Conservation (phyloP, 2,797 vertebrate genomes). For the Rhabdomys pumilio region DNA sequence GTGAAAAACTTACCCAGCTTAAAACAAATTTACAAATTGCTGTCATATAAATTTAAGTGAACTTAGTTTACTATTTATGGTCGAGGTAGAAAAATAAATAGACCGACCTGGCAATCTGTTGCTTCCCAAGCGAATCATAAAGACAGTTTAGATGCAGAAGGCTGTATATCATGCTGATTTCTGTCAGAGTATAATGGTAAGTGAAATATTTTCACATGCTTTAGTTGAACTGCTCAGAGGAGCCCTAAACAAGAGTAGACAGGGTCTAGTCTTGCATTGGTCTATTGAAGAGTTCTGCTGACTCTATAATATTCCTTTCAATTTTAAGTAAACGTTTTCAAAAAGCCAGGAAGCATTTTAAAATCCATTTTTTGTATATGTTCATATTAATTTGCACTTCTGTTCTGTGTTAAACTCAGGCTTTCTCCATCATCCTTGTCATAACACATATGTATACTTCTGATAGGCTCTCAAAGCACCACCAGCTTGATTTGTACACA, state of each 20-base stretch:
- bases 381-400: not conserved
- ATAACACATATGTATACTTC: not conserved
- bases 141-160: not conserved
- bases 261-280: not conserved
- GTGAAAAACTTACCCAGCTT: slow-evolving; percentile 21
- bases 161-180: not conserved
- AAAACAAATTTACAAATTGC: slow-evolving; percentile 38
- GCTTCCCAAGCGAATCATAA: slow-evolving; percentile 26
- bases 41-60: slow-evolving; percentile 47
- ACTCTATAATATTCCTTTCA: not conserved
- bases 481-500: not conserved
- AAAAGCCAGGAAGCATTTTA: not conserved
- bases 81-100: slow-evolving; percentile 2
- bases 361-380: slow-evolving; percentile 15
- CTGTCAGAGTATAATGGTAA: not conserved
- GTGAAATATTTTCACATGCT: not conserved
- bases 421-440: not conserved
- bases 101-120: not conserved
- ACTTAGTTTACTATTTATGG: slow-evolving; percentile 54
- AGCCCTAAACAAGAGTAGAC: slow-evolving; percentile 36
- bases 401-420: slow-evolving; percentile 12
- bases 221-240: not conserved
- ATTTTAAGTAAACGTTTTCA: not conserved
- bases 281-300: not conserved
- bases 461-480: not conserved